phyloP scores from a whole-genome alignment of 1,140 invertebrate genomes.

The Cyphomyrmex costatus region DNA sequence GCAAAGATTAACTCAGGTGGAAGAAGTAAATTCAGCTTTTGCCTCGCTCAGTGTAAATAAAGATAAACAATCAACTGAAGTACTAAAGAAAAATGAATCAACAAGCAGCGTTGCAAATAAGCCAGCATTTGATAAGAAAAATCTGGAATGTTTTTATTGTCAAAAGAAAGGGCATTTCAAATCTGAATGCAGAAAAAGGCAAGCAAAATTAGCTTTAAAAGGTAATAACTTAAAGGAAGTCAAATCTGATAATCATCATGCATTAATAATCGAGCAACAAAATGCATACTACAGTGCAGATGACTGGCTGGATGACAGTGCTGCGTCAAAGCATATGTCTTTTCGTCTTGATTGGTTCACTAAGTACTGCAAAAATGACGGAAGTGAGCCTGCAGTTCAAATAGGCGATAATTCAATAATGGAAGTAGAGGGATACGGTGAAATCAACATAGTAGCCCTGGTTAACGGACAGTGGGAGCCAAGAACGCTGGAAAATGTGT shows the following conservation, averaged over 20 bases:
- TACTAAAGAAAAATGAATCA: neutral
- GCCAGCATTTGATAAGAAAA: slow-evolving; percentile 64
- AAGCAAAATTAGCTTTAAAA: neutral
- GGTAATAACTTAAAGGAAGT: neutral
- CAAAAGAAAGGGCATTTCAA: neutral
- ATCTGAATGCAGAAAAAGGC: neutral
- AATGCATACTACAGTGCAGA: neutral
- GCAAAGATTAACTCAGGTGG: neutral
- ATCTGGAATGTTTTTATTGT: slow-evolving; percentile 63
- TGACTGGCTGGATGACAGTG: neutral
- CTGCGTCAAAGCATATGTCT: neutral
- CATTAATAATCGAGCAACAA: neutral
- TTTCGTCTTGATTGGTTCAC: slow-evolving; percentile 67
- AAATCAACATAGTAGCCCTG: slow-evolving; percentile 44
- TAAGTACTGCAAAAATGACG: slow-evolving; percentile 39
- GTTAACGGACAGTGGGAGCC: slow-evolving; percentile 59
- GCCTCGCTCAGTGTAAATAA: neutral
- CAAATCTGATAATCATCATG: neutral
- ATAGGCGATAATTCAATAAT: slow-evolving; percentile 67
- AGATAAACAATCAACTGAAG: neutral
- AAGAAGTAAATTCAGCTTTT: neutral
- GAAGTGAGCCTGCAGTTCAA: slow-evolving; percentile 41
- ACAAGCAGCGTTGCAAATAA: neutral
- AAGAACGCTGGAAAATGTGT: slow-evolving; percentile 62
- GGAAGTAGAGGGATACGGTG: slow-evolving; percentile 56